phyloP scores from a whole-genome alignment of 2,888 invertebrate species.

The Phrixothrix hirtus region DNA sequence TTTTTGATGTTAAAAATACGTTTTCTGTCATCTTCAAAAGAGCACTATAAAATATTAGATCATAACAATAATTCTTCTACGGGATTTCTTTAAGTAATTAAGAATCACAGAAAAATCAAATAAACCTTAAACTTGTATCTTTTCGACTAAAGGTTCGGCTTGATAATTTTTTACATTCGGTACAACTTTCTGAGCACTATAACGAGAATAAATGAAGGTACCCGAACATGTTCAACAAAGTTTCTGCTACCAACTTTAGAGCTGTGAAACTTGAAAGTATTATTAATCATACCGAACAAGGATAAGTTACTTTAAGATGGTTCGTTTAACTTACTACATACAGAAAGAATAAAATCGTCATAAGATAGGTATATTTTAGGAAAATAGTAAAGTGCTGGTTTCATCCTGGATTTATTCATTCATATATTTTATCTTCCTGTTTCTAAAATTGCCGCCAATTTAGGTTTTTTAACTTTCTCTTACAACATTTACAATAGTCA shows the following conservation, averaged over 20 bases:
- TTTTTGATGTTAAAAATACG: background rate
- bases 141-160: background rate
- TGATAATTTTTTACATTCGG: constrained; percentile 22
- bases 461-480: no score
- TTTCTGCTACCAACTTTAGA: constrained; percentile 28
- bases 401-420: no score
- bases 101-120: no score
- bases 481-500: no score
- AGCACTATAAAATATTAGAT: no score
- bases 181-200: constrained; percentile 16
- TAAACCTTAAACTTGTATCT: no score
- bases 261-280: constrained; percentile 35
- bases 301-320: constrained; percentile 24
- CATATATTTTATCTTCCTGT: no score
- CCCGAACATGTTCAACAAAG: constrained; percentile 18
- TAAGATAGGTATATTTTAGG: no score
- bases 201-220: constrained; percentile 24
- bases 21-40: background rate
- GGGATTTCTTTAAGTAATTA: no score
- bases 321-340: background rate
- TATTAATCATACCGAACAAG: constrained; percentile 39
- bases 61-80: no score
- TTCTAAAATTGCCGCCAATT: no score
- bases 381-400: no score
- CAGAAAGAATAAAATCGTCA: background rate